These are phyloP conservation scores for Garra rufa DNA, from an alignment of 2,113 vertebrate genomes.

Conservation along the genomic window DNA sequence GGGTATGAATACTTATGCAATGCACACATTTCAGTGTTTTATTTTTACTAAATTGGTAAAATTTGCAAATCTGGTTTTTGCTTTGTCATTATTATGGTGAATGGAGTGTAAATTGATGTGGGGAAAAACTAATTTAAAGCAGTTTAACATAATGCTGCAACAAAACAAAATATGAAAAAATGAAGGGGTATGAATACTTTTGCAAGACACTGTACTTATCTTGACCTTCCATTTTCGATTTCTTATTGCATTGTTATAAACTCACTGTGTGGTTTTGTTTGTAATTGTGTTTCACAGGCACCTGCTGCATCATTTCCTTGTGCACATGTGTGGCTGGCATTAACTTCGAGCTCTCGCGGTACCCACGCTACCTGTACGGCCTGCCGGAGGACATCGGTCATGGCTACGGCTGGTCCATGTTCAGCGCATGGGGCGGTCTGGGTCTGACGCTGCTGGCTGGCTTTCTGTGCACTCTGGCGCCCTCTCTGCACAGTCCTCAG, in stretches of 20 bases:
- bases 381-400: slow-evolving; percentile 98
- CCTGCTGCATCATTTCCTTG: slow-evolving; percentile 99
- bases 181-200: too few species aligned
- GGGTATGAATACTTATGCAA: too few species aligned
- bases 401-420: slow-evolving; percentile 99
- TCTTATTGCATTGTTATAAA: background rate
- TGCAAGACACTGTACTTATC: too few species aligned
- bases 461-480: slow-evolving; percentile 98
- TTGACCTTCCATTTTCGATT: too few species aligned
- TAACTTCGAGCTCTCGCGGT: slow-evolving; percentile 98
- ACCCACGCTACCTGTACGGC: slow-evolving; percentile 94
- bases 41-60: too few species aligned
- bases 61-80: too few species aligned
- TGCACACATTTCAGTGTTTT: too few species aligned
- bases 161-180: too few species aligned
- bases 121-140: too few species aligned
- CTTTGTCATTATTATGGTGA: too few species aligned
- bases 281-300: slow-evolving; percentile 76
- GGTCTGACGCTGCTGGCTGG: slow-evolving; percentile 96
- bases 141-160: too few species aligned
- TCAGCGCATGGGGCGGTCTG: slow-evolving; percentile 97
- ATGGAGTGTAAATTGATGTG: too few species aligned
- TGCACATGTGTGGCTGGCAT: slow-evolving; percentile 98
- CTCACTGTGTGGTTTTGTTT: background rate
- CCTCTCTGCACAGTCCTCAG: slow-evolving; percentile 94